phyloP scores from a whole-genome alignment of 2,113 vertebrate genomes.

The Diphyllodes magnificus region DNA sequence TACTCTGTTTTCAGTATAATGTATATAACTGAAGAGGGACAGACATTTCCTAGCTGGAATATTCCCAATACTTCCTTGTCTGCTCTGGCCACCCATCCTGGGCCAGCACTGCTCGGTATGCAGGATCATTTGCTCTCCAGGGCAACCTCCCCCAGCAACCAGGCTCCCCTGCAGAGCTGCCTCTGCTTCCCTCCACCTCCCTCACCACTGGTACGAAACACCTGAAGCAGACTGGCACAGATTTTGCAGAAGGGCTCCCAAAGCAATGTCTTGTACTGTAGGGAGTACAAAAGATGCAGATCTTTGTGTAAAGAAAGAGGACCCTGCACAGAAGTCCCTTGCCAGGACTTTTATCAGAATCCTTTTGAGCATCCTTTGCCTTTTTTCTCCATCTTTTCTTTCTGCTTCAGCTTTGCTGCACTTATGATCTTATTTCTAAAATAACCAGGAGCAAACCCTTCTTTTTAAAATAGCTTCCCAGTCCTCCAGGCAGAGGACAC shows the following conservation, averaged over 20 bases:
- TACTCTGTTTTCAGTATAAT: neutral
- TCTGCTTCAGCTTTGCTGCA: neutral
- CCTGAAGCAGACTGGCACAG: neutral
- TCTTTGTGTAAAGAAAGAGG: neutral
- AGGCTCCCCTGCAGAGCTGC: neutral
- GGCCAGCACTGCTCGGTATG: fast-evolving
- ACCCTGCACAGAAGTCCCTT: neutral
- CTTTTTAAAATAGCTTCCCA: slow-evolving; percentile 20
- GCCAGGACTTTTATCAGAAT: neutral
- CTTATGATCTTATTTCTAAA: slow-evolving; percentile 33
- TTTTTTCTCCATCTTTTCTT: slow-evolving; percentile 4
- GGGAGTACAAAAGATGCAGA: neutral
- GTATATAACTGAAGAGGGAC: neutral
- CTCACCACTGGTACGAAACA: neutral
- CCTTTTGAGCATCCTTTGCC: neutral
- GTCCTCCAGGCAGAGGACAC: neutral
- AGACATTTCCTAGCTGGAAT: neutral
- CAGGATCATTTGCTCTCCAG: neutral
- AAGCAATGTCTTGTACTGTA: neutral
- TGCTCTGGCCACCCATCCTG: neutral
- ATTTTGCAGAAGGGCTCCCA: neutral
- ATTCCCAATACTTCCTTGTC: neutral
- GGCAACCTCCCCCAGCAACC: neutral
- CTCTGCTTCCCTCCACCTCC: neutral
- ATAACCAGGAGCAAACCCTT: slow-evolving; percentile 16